Base-by-base conservation (phyloP, 2,888 invertebrate species). In the Clunio marinus region DNA sequence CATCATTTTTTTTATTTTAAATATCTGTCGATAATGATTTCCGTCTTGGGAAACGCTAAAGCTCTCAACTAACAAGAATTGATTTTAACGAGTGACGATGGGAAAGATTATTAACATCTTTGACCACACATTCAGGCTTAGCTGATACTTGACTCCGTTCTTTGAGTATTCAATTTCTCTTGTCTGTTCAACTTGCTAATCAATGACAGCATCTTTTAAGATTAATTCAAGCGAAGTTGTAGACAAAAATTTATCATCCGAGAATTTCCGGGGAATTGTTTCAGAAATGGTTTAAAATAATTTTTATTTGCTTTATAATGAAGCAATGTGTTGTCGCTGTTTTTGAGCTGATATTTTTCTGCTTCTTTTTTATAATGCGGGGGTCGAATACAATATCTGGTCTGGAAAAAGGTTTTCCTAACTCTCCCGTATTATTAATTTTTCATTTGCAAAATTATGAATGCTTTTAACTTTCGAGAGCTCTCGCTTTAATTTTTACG, bases 391-490 rank as follows among this genome's bases (percentile, higher is more conserved):
- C n/a, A n/a, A n/a, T n/a, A n/a, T n/a, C n/a, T n/a, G n/a, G n/a
- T n/a, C n/a, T n/a, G n/a, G n/a, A 15, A 41, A 10, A 15, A 41
- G 32, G 4, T 32, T 4, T 32, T 32, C 32, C 32, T 32, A 32
- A 32, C 32, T 4, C 41, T 41, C 41, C 3, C 41, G 10, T 15
- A n/a, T 41, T 41, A 41, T 51, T 20, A 55, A 20, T 24, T 17
- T 55, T 55, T 24, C 51, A 24, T 59, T 17, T 28, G 59, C 59
- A 59, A 17, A 59, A 27, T 51, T n/a, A n/a, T n/a, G n/a, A n/a
- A 5, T 41, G 10, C 41, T 41, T 2, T 10, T n/a, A 10, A 5
- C 10, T 41, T 41, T 10, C 2, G 41, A 10, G 41, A 15, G 41
- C 41, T 3, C 41, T 2, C n/a, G 41, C 41, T 41, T 41, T n/a